These are phyloP conservation scores for Dioctria linearis DNA, from an alignment of 2,888 invertebrate species.

Conservation along the genomic window DNA sequence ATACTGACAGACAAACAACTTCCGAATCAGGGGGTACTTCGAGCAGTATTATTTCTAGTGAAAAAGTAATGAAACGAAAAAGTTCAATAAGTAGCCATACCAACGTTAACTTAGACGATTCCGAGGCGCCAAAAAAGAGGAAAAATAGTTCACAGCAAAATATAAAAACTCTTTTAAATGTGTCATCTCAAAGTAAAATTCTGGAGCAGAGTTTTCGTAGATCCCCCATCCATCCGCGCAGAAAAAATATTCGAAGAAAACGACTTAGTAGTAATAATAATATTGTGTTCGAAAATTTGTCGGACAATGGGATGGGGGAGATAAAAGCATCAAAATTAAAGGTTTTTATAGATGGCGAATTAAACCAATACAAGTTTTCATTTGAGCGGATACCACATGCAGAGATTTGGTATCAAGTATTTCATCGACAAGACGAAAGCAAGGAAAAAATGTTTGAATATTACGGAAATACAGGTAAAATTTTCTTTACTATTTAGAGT, in stretches of 20 bases:
- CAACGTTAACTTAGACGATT: not conserved
- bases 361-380: slow-evolving; percentile 77
- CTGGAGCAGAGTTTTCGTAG: slow-evolving; percentile 67
- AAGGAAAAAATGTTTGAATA: slow-evolving; percentile 76
- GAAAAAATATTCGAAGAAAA: slow-evolving; percentile 53
- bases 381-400: slow-evolving; percentile 83
- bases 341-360: slow-evolving; percentile 16
- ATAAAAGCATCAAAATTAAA: slow-evolving; percentile 10
- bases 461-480: slow-evolving; percentile 65
- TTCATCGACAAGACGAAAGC: slow-evolving; percentile 82
- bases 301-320: slow-evolving; percentile 71
- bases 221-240: slow-evolving; percentile 68
- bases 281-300: slow-evolving; percentile 59
- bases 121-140: slow-evolving; percentile 22
- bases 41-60: slow-evolving; percentile 62
- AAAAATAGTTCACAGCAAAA: slow-evolving; percentile 24
- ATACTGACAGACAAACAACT: slow-evolving; percentile 72
- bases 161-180: not conserved
- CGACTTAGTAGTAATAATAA: slow-evolving; percentile 55
- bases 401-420: slow-evolving; percentile 86
- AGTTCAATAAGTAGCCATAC: slow-evolving; percentile 9
- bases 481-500: not conserved
- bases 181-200: slow-evolving; percentile 34
- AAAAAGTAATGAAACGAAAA: slow-evolving; percentile 25
- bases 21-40: slow-evolving; percentile 66